A percentile compares a stretch with the other conserved stretches of the same genome.
Conservation (phyloP, 2,888 invertebrate species). For the Junonia oenone region DNA sequence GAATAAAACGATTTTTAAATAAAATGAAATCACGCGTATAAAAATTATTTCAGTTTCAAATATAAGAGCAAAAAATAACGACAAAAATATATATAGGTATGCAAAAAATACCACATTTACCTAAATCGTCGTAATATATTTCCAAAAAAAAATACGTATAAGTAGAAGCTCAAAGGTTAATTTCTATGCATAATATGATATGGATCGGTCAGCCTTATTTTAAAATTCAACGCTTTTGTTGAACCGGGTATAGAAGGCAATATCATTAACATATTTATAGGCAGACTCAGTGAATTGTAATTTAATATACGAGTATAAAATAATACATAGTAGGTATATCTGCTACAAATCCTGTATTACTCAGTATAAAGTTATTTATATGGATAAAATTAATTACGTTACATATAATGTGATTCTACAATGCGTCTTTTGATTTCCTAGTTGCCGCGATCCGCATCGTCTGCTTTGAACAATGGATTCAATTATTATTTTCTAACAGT, state of each 20-base stretch:
- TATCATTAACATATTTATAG: neutral
- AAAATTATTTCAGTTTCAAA: too few relatives aligned
- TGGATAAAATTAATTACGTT: neutral
- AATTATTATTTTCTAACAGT: conserved; percentile 12
- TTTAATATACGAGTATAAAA: neutral
- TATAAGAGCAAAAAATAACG: too few relatives aligned
- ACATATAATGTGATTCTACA: neutral
- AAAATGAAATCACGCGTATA: too few relatives aligned
- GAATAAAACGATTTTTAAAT: too few relatives aligned
- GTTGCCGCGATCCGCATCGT: conserved; percentile 30
- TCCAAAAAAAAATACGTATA: neutral
- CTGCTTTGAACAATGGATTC: conserved; percentile 35
- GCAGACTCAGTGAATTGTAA: neutral
- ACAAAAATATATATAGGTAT: too few relatives aligned
- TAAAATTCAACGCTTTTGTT: neutral
- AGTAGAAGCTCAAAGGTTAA: neutral
- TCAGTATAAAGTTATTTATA: neutral
- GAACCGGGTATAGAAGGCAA: neutral
- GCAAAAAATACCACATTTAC: too few relatives aligned
- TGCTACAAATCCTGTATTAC: neutral
- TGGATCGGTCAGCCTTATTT: neutral
- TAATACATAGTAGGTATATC: neutral
- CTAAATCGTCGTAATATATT: too few relatives aligned
- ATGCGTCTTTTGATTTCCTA: neutral
- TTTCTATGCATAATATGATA: neutral